Conservation (phyloP, 2,113 vertebrate species). For the Neolamprologus tretocephalus region DNA sequence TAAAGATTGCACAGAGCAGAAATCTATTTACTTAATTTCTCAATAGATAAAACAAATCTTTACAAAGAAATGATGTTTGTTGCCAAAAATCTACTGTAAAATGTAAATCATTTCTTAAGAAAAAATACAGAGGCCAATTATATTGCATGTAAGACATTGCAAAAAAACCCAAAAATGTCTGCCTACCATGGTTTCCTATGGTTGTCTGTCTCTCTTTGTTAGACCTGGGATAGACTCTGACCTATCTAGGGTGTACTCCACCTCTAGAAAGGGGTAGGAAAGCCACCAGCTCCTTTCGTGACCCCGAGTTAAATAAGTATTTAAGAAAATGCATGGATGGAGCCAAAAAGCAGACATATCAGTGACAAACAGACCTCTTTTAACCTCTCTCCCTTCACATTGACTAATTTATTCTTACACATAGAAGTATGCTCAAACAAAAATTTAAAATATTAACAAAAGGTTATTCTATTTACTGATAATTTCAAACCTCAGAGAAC, state of each 20-base stretch:
- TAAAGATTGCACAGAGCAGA: neutral
- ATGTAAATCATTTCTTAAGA: neutral
- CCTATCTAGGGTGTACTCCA: neutral
- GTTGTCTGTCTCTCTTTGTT: neutral
- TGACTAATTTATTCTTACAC: neutral
- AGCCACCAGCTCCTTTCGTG: neutral
- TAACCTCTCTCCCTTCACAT: neutral
- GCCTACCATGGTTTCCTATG: neutral
- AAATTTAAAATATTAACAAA: neutral
- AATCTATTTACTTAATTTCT: neutral
- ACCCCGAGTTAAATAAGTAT: neutral
- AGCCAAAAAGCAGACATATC: neutral
- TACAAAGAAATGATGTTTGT: neutral
- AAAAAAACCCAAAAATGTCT: accelerated
- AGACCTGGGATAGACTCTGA: neutral
- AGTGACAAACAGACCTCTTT: neutral
- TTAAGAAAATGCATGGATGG: neutral
- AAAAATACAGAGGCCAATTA: neutral
- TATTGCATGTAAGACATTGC: neutral
- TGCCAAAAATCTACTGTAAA: neutral
- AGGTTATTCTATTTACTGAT: neutral
- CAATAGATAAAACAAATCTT: neutral
- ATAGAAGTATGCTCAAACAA: neutral
- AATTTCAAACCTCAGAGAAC: neutral
- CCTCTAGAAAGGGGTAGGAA: neutral